These are phyloP conservation scores for Aphodius sticticus DNA, from an alignment of 2,888 invertebrate genomes.

Conservation along the genomic window DNA sequence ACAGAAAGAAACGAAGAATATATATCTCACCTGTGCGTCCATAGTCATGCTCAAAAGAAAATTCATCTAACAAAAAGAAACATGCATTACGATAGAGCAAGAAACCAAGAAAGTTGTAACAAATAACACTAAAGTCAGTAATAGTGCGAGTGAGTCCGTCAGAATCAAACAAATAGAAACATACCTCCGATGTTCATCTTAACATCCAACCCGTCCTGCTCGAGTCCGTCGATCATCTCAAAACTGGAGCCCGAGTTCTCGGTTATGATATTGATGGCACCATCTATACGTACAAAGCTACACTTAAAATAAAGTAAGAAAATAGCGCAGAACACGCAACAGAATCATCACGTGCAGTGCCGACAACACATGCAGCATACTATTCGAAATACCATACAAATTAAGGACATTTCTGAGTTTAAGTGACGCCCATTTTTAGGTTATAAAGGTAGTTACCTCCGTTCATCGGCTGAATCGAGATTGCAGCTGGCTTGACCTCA, in stretches of 20 bases:
- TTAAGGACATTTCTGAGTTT: constrained; percentile 16
- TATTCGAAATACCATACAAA: constrained; percentile 20
- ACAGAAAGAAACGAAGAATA: constrained; percentile 22
- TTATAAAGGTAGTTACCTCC: constrained; percentile 51
- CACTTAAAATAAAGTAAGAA: constrained; percentile 47
- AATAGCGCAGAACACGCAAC: constrained; percentile 32
- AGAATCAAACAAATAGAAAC: constrained; percentile 29
- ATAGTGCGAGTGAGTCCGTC: constrained; percentile 31
- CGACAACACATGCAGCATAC: constrained; percentile 25
- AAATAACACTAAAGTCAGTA: constrained; percentile 23
- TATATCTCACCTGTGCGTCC: constrained; percentile 44
- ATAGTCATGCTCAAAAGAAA: constrained; percentile 39
- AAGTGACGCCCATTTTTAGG: constrained; percentile 39
- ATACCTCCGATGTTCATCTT: background rate
- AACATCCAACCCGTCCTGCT: constrained; percentile 55
- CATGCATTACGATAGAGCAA: constrained; percentile 15
- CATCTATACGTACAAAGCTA: constrained; percentile 58
- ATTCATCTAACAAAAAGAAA: constrained; percentile 45
- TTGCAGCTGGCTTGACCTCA: constrained; percentile 65
- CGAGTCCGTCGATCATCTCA: constrained; percentile 72
- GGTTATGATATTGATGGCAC: constrained; percentile 51
- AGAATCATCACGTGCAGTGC: background rate
- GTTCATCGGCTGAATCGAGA: constrained; percentile 52
- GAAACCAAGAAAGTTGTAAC: constrained; percentile 9
- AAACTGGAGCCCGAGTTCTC: constrained; percentile 69